Evolutionary conservation across 92 coral and sea anemone species (phyloP), one percentile per base, ranked within the genome.

Genomic region (Bergia sp.): DNA sequence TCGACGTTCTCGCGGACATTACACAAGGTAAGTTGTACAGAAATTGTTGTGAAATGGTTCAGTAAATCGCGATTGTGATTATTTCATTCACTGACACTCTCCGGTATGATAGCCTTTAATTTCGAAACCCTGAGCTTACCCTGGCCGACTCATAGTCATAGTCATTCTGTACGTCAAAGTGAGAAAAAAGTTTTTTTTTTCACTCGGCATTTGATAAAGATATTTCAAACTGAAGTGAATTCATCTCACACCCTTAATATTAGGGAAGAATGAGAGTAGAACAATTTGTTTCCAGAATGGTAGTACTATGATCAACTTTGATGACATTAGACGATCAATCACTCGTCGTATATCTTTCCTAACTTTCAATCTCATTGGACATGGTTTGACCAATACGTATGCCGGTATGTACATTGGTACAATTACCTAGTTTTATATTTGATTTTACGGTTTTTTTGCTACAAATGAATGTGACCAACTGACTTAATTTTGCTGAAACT

Each of bases 11-110:
- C 11, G n/a, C 55, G 78, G 38, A 69, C 6, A 61, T 4, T 37
- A 43, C 10, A 41, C 49, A 15, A 47, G 87, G 87, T 84, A 84
- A 69, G 87, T 23, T 36, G 39, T 84, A 37, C 16, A 43, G 20
- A 47, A 69, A 69, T 18, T 76, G 7, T 71, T 37, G 64, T 69
- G 42, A 71, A 44, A 44, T 44, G 73, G 5, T 7, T 84, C 3
- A 38, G 37, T 47, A 20, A 36, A 3, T 36, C 36, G 8, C 15
- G 67, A 6, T 36, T 18, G 49, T 84, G 66, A 72, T 44, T 0
- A 8, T 18, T 29, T 42, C 36, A 10, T 69, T 69, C 43, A 23
- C 29, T 12, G n/a, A 38, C 13, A 40, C 21, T 67, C 36, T 65
- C 47, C 39, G 45, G 5, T 8, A 11, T 15, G 61, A 43, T 78